These are phyloP conservation scores for Proisotoma minuta DNA, from an alignment of 2,888 invertebrate species.

Conservation along the genomic window DNA sequence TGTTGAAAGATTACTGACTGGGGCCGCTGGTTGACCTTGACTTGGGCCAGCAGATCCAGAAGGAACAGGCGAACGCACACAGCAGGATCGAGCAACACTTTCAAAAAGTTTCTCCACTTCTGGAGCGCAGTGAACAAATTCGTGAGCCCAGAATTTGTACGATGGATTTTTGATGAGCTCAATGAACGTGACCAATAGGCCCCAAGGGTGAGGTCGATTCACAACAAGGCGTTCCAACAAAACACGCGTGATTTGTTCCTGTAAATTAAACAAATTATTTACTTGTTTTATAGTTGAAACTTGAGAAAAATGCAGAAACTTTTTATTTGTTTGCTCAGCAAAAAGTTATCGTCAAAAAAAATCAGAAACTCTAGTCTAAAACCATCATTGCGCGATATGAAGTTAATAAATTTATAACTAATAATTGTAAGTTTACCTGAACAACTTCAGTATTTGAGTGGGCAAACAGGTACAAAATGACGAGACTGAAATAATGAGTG, in stretches of 20 bases:
- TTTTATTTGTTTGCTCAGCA: conserved; percentile 15
- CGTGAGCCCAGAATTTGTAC: conserved; percentile 98
- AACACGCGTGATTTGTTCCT: conserved; percentile 59
- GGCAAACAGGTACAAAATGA: conserved; percentile 91
- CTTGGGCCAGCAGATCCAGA: background rate
- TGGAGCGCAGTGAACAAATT: conserved; percentile 98
- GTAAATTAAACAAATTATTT: conserved; percentile 5
- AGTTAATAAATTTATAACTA: conserved; percentile 1
- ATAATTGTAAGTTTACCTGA: conserved; percentile 62
- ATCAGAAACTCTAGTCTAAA: conserved; percentile 35
- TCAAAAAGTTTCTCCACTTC: conserved; percentile 99
- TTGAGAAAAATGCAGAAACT: conserved; percentile 4
- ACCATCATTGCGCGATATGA: conserved; percentile 22
- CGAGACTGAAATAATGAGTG: conserved; percentile 99
- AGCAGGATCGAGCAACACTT: conserved; percentile 92
- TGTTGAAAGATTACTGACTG: background rate
- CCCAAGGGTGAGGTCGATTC: conserved; percentile 99
- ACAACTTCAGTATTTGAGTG: conserved; percentile 96
- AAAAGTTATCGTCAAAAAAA: conserved; percentile 28
- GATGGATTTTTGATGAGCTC: conserved; percentile 97
- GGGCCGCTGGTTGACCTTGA: no score
- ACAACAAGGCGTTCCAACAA: conserved; percentile 94
- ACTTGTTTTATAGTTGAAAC: background rate
- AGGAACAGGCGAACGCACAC: conserved; percentile 56
- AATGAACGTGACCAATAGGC: conserved; percentile 95